A percentile compares a stretch with the other conserved stretches of the same genome.
phyloP scores from a whole-genome alignment of 1,140 invertebrate species.

The Vanessa atalanta region DNA sequence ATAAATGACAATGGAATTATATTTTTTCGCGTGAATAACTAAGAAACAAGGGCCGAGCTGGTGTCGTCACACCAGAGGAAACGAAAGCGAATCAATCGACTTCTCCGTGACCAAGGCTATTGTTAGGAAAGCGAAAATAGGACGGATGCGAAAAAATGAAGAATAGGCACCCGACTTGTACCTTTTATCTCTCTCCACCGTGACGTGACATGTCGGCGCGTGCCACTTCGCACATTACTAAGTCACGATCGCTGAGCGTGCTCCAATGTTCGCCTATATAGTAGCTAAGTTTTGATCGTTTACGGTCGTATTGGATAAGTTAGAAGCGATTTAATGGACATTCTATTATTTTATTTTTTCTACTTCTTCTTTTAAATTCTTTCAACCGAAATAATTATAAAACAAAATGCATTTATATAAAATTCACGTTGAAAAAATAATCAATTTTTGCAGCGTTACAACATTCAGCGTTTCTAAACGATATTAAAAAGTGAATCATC shows the following conservation, averaged over 20 bases:
- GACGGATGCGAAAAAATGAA: conserved; percentile 63
- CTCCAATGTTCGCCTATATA: conserved; percentile 39
- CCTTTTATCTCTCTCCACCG: conserved; percentile 40
- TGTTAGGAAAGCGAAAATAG: conserved; percentile 74
- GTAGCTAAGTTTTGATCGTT: conserved; percentile 37
- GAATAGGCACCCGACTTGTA: conserved; percentile 41
- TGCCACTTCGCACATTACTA: conserved; percentile 54
- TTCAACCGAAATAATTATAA: neutral
- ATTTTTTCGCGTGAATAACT: conserved; percentile 34
- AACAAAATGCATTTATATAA: neutral
- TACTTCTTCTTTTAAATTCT: neutral
- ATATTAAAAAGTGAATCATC: conserved; percentile 38
- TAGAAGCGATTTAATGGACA: conserved; percentile 16
- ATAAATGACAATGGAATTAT: conserved; percentile 32
- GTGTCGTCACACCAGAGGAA: conserved; percentile 70
- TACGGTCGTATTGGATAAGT: conserved; percentile 39
- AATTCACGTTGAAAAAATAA: neutral
- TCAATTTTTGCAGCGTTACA: conserved; percentile 2
- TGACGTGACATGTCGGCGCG: conserved; percentile 58
- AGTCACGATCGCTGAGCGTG: conserved; percentile 54
- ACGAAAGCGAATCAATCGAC: conserved; percentile 75
- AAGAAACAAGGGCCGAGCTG: conserved; percentile 59
- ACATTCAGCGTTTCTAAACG: conserved; percentile 17
- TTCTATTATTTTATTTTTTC: neutral
- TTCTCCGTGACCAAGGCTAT: conserved; percentile 73